A percentile compares a stretch with the other conserved stretches of the same genome.
Evolutionary conservation across 2,888 invertebrate species (phyloP).

Genomic region (Chaetoderma sp.): DNA sequence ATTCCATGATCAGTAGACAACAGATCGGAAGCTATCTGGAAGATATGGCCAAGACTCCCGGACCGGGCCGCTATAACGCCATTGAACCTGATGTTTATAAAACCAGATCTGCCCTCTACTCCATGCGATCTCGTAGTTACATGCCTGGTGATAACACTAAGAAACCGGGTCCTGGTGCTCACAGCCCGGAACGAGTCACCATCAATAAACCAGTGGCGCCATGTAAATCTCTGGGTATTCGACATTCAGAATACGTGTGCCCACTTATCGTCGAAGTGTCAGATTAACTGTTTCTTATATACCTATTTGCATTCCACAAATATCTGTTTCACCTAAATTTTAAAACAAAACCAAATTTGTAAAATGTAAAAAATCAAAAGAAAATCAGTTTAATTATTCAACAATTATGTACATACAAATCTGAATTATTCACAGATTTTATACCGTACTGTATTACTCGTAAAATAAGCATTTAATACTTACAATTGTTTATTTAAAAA

Average conservation of each 20-base stretch:
- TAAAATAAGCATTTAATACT: too few species aligned
- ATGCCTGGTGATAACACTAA: slow-evolving; percentile 80
- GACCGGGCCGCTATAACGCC: slow-evolving; percentile 82
- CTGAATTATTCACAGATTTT: too few species aligned
- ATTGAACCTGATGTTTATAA: slow-evolving; percentile 74
- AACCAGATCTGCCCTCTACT: slow-evolving; percentile 80
- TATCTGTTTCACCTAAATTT: too few species aligned
- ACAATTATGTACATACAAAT: too few species aligned
- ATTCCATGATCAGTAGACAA: slow-evolving; percentile 24
- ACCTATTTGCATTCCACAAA: too few species aligned
- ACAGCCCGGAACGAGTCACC: slow-evolving; percentile 89
- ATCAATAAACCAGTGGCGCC: slow-evolving; percentile 41
- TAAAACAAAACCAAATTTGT: too few species aligned
- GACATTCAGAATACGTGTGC: slow-evolving; percentile 43
- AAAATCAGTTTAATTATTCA: too few species aligned
- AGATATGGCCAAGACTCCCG: slow-evolving; percentile 64
- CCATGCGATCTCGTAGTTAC: slow-evolving; percentile 83
- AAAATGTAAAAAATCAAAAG: too few species aligned
- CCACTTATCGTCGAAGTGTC: slow-evolving; percentile 12
- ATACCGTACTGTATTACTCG: too few species aligned
- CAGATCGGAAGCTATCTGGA: slow-evolving; percentile 24
- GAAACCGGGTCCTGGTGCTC: slow-evolving; percentile 89
- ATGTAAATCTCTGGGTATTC: slow-evolving; percentile 55
- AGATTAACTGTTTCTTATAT: slow-evolving; percentile 6
- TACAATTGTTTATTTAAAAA: too few species aligned